These are phyloP conservation scores for Trachythela sp. DNA, from an alignment of 64 coral and sea anemone genomes.

Conservation along the genomic window DNA sequence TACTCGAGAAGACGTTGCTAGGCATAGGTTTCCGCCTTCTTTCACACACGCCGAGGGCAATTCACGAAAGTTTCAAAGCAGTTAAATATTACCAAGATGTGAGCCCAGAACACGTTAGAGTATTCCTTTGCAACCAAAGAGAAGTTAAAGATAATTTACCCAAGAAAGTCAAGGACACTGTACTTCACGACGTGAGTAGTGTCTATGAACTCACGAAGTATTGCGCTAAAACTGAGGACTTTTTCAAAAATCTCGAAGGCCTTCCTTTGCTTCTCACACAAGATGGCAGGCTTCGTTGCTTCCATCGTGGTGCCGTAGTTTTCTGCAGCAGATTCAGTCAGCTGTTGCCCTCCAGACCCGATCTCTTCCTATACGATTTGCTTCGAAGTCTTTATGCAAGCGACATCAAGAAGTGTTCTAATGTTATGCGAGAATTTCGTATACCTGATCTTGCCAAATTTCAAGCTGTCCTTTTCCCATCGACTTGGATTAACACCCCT, in stretches of 20 bases:
- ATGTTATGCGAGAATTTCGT: neutral
- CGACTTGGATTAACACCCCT: neutral
- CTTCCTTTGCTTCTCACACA: conserved; percentile 76
- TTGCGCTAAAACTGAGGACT: conserved; percentile 37
- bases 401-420: neutral
- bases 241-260: conserved; percentile 45
- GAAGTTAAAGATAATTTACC: conserved; percentile 40
- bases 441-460: neutral
- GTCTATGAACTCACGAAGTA: conserved; percentile 44
- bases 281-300: conserved; percentile 43
- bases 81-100: neutral
- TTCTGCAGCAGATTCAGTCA: conserved; percentile 39
- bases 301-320: neutral
- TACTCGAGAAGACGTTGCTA: neutral
- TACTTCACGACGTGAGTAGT: neutral
- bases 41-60: neutral
- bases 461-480: neutral
- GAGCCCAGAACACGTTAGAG: neutral
- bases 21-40: neutral
- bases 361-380: conserved; percentile 55
- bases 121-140: neutral
- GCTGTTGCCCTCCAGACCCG: conserved; percentile 37
- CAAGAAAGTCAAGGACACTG: conserved; percentile 26
- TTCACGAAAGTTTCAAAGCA: neutral
- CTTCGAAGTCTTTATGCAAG: neutral